A percentile compares a stretch with the other conserved stretches of the same genome.
These are phyloP conservation scores for Euura lappo DNA, from an alignment of 1,140 invertebrate species.

Conservation along the genomic window DNA sequence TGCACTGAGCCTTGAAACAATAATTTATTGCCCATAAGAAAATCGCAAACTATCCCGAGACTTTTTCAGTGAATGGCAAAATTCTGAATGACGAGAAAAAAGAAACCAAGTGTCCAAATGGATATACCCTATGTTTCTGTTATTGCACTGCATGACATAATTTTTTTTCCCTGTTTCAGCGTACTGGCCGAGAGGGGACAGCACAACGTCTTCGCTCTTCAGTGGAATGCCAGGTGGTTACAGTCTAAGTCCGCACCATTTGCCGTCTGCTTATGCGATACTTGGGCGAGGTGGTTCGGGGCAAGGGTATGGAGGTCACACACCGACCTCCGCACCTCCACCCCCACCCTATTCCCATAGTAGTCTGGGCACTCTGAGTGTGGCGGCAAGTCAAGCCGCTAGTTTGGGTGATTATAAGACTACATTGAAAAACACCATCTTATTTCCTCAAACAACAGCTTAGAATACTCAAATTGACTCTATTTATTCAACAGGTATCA, in stretches of 20 bases:
- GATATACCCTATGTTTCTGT: too few relatives aligned
- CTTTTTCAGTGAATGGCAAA: too few relatives aligned
- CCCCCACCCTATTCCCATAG: constrained; percentile 59
- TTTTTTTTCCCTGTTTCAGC: constrained; percentile 56
- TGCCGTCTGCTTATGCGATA: constrained; percentile 57
- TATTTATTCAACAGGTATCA: constrained; percentile 43
- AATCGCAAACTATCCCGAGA: too few relatives aligned
- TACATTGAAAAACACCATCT: too few relatives aligned
- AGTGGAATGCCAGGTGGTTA: constrained; percentile 63
- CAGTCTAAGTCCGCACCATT: constrained; percentile 61
- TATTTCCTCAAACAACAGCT: too few relatives aligned
- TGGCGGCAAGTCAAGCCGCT: constrained; percentile 81
- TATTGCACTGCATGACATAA: too few relatives aligned
- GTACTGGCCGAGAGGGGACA: constrained; percentile 68
- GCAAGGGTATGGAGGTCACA: constrained; percentile 63
- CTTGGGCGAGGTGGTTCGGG: constrained; percentile 52
- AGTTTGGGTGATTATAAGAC: constrained; percentile 70
- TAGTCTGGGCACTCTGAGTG: constrained; percentile 74
- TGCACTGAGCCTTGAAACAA: too few relatives aligned
- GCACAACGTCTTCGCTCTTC: constrained; percentile 58
- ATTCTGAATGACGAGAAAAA: too few relatives aligned
- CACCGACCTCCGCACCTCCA: constrained; percentile 60
- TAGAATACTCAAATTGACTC: background rate
- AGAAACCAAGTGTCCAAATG: too few relatives aligned
- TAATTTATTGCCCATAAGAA: too few relatives aligned